These are phyloP conservation scores for Leptarthrus brevirostris DNA, from an alignment of 2,888 invertebrate species.

Conservation along the genomic window DNA sequence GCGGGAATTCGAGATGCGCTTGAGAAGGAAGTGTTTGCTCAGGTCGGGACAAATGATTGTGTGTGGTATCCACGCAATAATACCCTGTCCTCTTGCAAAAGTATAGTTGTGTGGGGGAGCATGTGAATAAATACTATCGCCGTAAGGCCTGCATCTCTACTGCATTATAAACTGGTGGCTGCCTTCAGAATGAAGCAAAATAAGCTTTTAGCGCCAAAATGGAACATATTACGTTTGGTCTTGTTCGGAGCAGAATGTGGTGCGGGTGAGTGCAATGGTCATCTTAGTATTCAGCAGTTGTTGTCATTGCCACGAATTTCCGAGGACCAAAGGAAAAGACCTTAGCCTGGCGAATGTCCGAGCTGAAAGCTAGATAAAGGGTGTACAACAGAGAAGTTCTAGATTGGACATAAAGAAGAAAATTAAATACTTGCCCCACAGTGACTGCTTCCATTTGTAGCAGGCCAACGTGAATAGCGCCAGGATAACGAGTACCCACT, in stretches of 20 bases:
- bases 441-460: conserved; percentile 34
- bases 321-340: conserved; percentile 38
- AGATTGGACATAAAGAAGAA: conserved; percentile 48
- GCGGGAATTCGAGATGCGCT: conserved; percentile 42
- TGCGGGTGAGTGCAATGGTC: conserved; percentile 38
- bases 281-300: conserved; percentile 52
- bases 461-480: conserved; percentile 43
- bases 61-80: conserved; percentile 33
- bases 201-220: conserved; percentile 38
- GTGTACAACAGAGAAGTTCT: conserved; percentile 25
- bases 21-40: conserved; percentile 45
- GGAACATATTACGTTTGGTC: conserved; percentile 22
- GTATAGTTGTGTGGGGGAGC: neutral
- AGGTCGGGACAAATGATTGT: conserved; percentile 31
- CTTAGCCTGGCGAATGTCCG: conserved; percentile 43
- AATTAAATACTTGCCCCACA: conserved; percentile 50
- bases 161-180: conserved; percentile 43
- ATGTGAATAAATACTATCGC: conserved; percentile 42
- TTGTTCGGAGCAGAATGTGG: neutral
- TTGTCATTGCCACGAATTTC: conserved; percentile 50
- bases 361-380: conserved; percentile 38
- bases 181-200: conserved; percentile 15
- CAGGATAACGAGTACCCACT: conserved; percentile 37
- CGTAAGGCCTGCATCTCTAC: conserved; percentile 46
- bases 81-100: conserved; percentile 13